phyloP scores from a whole-genome alignment of 2,888 invertebrate species.

The Chelonus formosanus region DNA sequence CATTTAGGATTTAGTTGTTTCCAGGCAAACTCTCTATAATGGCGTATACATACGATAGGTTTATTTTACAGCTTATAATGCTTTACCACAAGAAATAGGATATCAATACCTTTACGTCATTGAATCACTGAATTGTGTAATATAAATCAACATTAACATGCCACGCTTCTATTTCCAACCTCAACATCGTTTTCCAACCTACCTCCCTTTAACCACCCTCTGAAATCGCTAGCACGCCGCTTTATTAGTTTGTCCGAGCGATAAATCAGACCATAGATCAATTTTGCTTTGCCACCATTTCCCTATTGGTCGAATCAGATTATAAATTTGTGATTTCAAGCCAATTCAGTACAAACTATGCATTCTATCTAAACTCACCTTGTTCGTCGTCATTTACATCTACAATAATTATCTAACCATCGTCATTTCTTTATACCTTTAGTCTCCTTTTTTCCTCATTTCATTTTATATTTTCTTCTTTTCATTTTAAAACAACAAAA shows the following conservation, averaged over 20 bases:
- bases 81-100: slow-evolving; percentile 5
- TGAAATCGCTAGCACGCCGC: slow-evolving; percentile 36
- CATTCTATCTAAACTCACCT: slow-evolving; percentile 4
- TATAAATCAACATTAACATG: slow-evolving; percentile 36
- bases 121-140: slow-evolving; percentile 20
- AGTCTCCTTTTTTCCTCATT: no score
- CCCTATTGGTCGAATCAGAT: slow-evolving; percentile 39
- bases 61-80: slow-evolving; percentile 5
- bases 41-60: neutral
- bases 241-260: slow-evolving; percentile 56
- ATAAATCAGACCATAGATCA: slow-evolving; percentile 61
- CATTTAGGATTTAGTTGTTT: slow-evolving; percentile 17
- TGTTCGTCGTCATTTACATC: slow-evolving; percentile 36
- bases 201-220: neutral
- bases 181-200: slow-evolving; percentile 29
- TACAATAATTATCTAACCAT: slow-evolving; percentile 41
- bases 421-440: no score
- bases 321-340: slow-evolving; percentile 35
- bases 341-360: slow-evolving; percentile 31
- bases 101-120: slow-evolving; percentile 13
- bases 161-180: slow-evolving; percentile 29
- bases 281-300: slow-evolving; percentile 57
- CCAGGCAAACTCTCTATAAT: slow-evolving; percentile 6
- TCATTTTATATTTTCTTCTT: no score
- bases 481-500: no score